Conservation (phyloP, 2,888 invertebrate species). For the Amblyjoppa proteus region DNA sequence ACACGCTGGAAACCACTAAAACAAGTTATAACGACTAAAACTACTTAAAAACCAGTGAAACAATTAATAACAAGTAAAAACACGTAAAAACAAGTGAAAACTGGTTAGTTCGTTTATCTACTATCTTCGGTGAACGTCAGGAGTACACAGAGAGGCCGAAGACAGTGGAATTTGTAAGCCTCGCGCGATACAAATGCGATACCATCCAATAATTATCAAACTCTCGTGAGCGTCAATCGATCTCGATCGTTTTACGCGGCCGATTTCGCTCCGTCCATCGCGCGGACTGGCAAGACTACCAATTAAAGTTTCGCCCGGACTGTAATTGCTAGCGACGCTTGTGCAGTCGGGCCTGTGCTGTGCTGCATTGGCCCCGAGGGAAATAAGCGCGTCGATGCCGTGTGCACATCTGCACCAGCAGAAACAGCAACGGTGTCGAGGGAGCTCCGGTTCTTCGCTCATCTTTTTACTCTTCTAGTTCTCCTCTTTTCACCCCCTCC, state of each 20-base stretch:
- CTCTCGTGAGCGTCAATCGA: slow-evolving; percentile 54
- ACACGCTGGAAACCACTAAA: no score
- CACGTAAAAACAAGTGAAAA: not conserved
- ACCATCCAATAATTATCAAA: slow-evolving; percentile 47
- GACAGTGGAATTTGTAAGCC: not conserved
- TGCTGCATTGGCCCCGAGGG: slow-evolving; percentile 62
- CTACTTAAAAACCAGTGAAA: no score
- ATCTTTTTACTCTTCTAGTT: slow-evolving; percentile 14
- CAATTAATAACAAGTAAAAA: no score
- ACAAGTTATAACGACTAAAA: no score
- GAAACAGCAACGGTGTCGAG: slow-evolving; percentile 48
- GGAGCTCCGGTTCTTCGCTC: slow-evolving; percentile 9
- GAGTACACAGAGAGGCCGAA: not conserved
- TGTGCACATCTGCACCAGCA: slow-evolving; percentile 54
- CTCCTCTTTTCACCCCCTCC: not conserved
- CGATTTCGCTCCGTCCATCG: slow-evolving; percentile 53
- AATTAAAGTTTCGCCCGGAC: slow-evolving; percentile 71
- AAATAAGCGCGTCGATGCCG: slow-evolving; percentile 72
- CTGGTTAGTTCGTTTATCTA: not conserved
- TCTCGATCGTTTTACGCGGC: slow-evolving; percentile 47
- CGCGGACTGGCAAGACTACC: slow-evolving; percentile 65
- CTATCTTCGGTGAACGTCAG: not conserved
- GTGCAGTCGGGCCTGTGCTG: slow-evolving; percentile 48
- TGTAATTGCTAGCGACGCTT: slow-evolving; percentile 68
- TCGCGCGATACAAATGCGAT: not conserved